Evolutionary conservation across 35 echinoderm and acorn worm genomes (phyloP).

Genomic region (Lytechinus pictus): DNA sequence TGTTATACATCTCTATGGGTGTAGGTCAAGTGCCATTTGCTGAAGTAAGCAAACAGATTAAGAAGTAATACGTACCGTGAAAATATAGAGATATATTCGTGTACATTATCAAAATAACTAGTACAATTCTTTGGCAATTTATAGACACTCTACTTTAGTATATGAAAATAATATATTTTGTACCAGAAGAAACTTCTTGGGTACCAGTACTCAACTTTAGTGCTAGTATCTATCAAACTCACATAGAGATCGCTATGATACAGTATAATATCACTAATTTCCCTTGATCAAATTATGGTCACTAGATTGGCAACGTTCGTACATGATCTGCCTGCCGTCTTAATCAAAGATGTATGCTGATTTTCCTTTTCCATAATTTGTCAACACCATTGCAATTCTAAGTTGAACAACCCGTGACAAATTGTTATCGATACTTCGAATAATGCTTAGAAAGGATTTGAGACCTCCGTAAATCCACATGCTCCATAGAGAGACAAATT

Average conservation of each 20-base stretch:
- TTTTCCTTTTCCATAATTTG: background rate
- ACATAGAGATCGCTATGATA: no score
- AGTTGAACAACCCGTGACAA: background rate
- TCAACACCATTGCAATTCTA: background rate
- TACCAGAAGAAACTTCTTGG: no score
- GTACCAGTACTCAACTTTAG: no score
- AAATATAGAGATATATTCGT: background rate
- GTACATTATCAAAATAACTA: background rate
- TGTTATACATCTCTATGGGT: background rate
- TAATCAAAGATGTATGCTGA: background rate
- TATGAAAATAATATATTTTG: no score
- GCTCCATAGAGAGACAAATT: slow-evolving; percentile 22
- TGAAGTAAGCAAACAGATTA: background rate
- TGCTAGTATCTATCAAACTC: no score
- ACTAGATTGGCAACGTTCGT: background rate
- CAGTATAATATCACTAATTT: no score
- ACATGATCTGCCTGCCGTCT: background rate
- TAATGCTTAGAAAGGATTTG: background rate
- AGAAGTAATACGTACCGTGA: background rate
- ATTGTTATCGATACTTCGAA: background rate
- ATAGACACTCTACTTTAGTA: background rate
- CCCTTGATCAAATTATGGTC: background rate
- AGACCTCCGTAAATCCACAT: slow-evolving; percentile 5
- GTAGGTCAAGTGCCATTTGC: background rate
- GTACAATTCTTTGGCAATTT: background rate